Evolutionary conservation across 2,888 invertebrate genomes (phyloP).

Genomic region (Drosophila barbarae): DNA sequence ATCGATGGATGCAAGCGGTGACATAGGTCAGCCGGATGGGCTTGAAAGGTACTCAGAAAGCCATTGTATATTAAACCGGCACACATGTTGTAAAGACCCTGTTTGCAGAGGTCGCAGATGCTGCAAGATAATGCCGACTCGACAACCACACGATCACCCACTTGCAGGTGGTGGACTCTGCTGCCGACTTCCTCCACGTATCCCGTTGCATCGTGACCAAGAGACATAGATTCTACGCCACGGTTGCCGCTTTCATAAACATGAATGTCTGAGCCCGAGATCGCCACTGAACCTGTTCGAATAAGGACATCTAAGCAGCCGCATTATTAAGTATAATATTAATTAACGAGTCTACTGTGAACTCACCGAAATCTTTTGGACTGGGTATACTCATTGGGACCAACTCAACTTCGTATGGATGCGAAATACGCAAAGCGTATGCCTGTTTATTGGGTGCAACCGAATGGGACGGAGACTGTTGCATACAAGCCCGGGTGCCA

Average conservation of each 20-base stretch:
- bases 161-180: conserved; percentile 83
- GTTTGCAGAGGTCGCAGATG: conserved; percentile 89
- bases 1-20: conserved; percentile 65
- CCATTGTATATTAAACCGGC: conserved; percentile 66
- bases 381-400: conserved; percentile 39
- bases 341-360: too few species aligned
- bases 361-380: conserved; percentile 61
- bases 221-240: conserved; percentile 80
- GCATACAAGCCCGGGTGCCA: conserved; percentile 3
- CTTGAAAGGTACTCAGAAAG: conserved; percentile 66
- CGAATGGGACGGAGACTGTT: not conserved
- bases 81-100: conserved; percentile 74
- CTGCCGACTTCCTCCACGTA: conserved; percentile 86
- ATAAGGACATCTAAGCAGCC: conserved; percentile 82
- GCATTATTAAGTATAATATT: not conserved
- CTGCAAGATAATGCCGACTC: conserved; percentile 95
- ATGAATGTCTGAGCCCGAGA: conserved; percentile 93
- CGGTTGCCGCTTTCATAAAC: conserved; percentile 81
- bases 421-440: conserved; percentile 50
- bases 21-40: conserved; percentile 74
- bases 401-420: conserved; percentile 53
- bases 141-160: conserved; percentile 94
- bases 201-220: conserved; percentile 95
- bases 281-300: conserved; percentile 88
- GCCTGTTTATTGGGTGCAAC: not conserved